A percentile compares a stretch with the other conserved stretches of the same genome.
phyloP scores from a whole-genome alignment of 2,797 vertebrate species.

The Megalops cyprinoides region DNA sequence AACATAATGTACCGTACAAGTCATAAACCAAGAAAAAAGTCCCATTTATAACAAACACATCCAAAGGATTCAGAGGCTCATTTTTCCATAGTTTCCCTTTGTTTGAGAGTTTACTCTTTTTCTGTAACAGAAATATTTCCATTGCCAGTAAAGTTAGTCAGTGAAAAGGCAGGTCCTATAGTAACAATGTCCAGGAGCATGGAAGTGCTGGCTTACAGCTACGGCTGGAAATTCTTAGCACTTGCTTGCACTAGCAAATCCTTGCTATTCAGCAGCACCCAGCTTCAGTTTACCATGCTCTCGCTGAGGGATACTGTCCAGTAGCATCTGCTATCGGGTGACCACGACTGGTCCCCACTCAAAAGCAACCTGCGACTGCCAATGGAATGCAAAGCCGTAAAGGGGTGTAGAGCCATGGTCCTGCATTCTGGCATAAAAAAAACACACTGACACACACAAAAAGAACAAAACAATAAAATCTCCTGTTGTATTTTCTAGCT shows the following conservation, averaged over 20 bases:
- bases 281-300: no score
- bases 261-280: no score
- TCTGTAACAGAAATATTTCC: no score
- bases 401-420: no score
- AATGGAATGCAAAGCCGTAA: no score
- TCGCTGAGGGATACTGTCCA: not conserved
- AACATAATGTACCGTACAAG: not conserved
- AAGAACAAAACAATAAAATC: not conserved
- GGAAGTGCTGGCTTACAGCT: no score
- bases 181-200: not conserved
- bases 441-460: no score
- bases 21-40: not conserved
- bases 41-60: slow-evolving; percentile 4
- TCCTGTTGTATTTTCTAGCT: not conserved
- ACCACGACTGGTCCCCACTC: no score
- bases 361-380: no score
- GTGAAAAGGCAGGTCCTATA: not conserved
- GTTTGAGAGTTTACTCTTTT: not conserved
- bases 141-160: not conserved
- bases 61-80: not conserved
- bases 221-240: no score
- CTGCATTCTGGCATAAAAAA: not conserved
- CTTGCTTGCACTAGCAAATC: no score
- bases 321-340: no score
- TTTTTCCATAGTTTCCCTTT: slow-evolving; percentile 6